Conservation (phyloP, 2,888 invertebrate genomes). For the Xestia rhomboidea region DNA sequence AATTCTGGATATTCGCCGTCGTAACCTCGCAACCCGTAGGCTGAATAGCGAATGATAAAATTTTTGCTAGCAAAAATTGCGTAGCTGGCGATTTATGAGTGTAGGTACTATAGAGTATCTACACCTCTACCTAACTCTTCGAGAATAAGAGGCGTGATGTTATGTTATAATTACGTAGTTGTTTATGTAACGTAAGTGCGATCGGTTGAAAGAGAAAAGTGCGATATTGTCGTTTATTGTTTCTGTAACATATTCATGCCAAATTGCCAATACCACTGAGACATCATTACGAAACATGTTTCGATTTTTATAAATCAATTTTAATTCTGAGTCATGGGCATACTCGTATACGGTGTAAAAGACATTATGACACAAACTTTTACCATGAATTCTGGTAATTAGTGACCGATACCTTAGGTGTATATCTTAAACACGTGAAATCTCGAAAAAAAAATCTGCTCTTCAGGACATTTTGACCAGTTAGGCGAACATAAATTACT, state of each 20-base stretch:
- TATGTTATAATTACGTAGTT: no score
- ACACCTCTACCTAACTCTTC: background rate
- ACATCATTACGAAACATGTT: conserved; percentile 3
- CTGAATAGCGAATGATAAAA: no score
- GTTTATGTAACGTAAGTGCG: background rate
- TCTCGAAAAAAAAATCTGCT: no score
- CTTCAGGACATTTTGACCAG: no score
- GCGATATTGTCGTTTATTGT: conserved; percentile 17
- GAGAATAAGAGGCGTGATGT: background rate
- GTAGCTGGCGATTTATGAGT: background rate
- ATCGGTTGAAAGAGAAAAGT: conserved; percentile 27
- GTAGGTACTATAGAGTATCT: background rate
- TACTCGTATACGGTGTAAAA: background rate
- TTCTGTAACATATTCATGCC: background rate
- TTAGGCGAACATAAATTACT: no score
- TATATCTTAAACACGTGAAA: no score
- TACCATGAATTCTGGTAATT: no score
- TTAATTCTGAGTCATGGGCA: background rate
- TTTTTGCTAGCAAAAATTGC: background rate
- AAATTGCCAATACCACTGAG: conserved; percentile 10
- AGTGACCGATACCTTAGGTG: no score
- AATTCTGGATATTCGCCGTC: background rate
- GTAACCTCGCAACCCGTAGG: background rate
- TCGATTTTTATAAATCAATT: background rate
- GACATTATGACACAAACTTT: no score